Evolutionary conservation across 2,888 invertebrate species (phyloP).

Genomic region (Synanthedon formicaeformis): DNA sequence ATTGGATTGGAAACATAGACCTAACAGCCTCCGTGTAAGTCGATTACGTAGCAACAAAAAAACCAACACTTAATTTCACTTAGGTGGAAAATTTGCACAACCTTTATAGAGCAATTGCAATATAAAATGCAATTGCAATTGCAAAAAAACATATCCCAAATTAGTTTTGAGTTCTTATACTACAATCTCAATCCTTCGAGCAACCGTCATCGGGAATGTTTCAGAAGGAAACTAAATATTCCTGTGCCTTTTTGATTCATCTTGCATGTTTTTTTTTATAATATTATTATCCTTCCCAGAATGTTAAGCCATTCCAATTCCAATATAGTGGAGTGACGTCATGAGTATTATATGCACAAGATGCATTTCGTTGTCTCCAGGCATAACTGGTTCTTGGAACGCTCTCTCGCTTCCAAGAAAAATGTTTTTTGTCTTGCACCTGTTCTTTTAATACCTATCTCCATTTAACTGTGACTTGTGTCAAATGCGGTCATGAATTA

Average conservation of each 20-base stretch:
- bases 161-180: too few relatives aligned
- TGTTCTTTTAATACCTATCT: constrained; percentile 31
- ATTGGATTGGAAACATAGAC: too few relatives aligned
- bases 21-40: not conserved
- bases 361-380: constrained; percentile 16
- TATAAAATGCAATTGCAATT: too few relatives aligned
- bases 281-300: constrained; percentile 7
- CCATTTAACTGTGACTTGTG: constrained; percentile 37
- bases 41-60: too few relatives aligned
- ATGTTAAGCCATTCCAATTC: constrained; percentile 10
- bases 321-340: constrained; percentile 34
- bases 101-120: too few relatives aligned
- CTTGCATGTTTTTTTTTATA: not conserved
- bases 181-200: too few relatives aligned
- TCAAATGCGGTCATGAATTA: constrained; percentile 46
- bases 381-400: constrained; percentile 41
- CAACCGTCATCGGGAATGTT: not conserved
- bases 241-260: not conserved
- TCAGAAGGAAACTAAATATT: not conserved
- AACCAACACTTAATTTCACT: too few relatives aligned
- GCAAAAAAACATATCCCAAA: too few relatives aligned
- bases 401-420: constrained; percentile 44
- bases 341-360: constrained; percentile 21
- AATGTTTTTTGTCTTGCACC: constrained; percentile 37
- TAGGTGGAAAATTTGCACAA: too few relatives aligned